Evolutionary conservation across 2,797 vertebrate genomes (phyloP).

Genomic region (Danio choprae): DNA sequence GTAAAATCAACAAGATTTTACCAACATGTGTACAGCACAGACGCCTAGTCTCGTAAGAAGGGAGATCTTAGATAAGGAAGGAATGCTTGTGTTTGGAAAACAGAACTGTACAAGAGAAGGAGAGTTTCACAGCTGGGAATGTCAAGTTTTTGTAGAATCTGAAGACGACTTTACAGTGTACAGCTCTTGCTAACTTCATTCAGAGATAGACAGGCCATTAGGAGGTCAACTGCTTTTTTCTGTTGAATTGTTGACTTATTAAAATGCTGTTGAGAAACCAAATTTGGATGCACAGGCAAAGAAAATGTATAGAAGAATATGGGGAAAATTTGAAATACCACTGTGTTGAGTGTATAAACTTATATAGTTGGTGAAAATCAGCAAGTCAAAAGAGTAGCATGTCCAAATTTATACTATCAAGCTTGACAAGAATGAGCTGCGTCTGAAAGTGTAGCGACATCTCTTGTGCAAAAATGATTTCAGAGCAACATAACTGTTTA

Average conservation of each 20-base stretch:
- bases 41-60: not conserved
- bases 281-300: not conserved
- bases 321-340: not conserved
- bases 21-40: not conserved
- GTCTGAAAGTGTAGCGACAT: no score
- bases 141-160: not conserved
- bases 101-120: not conserved
- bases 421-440: no score
- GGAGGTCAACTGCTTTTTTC: not conserved
- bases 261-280: not conserved
- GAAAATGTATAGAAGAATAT: not conserved
- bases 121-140: not conserved
- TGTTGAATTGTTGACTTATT: not conserved
- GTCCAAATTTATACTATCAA: not conserved
- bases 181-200: not conserved
- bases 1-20: conserved; percentile 29
- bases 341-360: no score
- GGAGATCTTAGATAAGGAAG: not conserved
- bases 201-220: not conserved
- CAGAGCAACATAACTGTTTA: no score
- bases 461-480: no score
- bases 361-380: not conserved
- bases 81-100: conserved; percentile 4
- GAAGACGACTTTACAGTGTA: no score
- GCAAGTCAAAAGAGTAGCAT: not conserved